Evolutionary conservation across 23 tunicate genomes (phyloP).

Genomic region (Trididemnum miniatum): DNA sequence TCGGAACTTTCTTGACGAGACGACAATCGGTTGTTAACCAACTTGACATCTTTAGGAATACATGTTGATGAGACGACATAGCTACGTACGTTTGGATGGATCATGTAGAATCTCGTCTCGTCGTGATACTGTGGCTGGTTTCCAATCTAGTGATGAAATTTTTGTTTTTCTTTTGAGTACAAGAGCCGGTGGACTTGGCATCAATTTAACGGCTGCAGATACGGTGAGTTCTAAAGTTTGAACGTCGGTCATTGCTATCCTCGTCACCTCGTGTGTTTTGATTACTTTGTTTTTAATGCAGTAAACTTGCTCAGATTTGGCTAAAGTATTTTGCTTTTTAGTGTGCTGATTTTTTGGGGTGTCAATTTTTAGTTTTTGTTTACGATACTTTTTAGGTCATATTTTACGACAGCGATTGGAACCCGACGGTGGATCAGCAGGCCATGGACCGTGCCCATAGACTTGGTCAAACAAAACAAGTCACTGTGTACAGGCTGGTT

Average conservation of each 20-base stretch:
- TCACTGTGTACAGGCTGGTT: conserved; percentile 80
- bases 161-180: conserved; percentile 83
- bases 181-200: conserved; percentile 84
- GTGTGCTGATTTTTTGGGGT: too few relatives aligned
- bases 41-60: conserved; percentile 75
- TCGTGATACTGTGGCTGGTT: conserved; percentile 84
- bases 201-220: conserved; percentile 86
- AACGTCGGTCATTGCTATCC: too few relatives aligned
- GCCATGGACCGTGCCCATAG: conserved; percentile 93
- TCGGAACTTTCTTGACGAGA: too few relatives aligned
- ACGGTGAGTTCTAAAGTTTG: conserved; percentile 73
- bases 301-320: too few relatives aligned
- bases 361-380: conserved; percentile 75
- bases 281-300: too few relatives aligned
- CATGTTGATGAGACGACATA: conserved; percentile 59
- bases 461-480: conserved; percentile 86
- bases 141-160: conserved; percentile 64
- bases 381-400: conserved; percentile 68
- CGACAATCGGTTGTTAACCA: too few relatives aligned
- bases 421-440: conserved; percentile 91
- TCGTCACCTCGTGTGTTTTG: too few relatives aligned
- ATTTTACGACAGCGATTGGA: conserved; percentile 92
- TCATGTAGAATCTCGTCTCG: conserved; percentile 84
- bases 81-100: conserved; percentile 69
- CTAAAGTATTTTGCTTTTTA: too few relatives aligned